Percentiles rank a stretch among this genome's conserved stretches.
phyloP scores from a whole-genome alignment of 2,113 vertebrate genomes.

The Tupaia tana region DNA sequence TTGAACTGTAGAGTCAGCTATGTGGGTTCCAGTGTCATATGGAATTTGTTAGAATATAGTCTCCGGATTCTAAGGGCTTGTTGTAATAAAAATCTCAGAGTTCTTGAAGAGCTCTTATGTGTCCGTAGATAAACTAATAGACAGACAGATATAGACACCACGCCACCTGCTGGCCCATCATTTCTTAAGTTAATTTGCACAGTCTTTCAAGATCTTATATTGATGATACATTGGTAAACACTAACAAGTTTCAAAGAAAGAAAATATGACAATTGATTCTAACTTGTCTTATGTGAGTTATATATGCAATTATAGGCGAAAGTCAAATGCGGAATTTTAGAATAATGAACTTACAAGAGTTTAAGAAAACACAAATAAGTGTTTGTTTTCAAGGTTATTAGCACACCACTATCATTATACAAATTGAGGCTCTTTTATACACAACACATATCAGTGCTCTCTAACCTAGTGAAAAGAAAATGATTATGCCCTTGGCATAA shows the following conservation, averaged over 20 bases:
- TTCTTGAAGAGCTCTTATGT: too few species aligned
- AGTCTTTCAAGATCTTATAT: not conserved
- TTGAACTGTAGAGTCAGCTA: too few species aligned
- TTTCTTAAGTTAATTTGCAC: not conserved
- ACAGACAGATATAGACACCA: too few species aligned
- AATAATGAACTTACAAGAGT: not conserved
- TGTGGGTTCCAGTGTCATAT: too few species aligned
- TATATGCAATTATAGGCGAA: not conserved
- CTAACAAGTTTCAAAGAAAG: not conserved
- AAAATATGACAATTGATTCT: not conserved
- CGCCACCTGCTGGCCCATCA: too few species aligned
- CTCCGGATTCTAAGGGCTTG: too few species aligned
- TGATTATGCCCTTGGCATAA: not conserved
- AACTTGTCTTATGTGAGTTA: not conserved
- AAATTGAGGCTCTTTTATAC: not conserved
- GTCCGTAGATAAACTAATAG: too few species aligned
- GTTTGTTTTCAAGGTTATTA: slow-evolving; percentile 17
- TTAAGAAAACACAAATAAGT: not conserved
- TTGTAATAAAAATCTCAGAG: too few species aligned
- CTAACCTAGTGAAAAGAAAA: not conserved
- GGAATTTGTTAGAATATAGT: too few species aligned
- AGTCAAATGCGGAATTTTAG: not conserved
- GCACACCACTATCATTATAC: not conserved
- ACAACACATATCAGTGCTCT: not conserved
- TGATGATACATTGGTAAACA: not conserved